Percentiles rank a stretch among this genome's conserved stretches.
phyloP scores from a whole-genome alignment of 2,797 vertebrate species.

The Acipenser oxyrinchus region DNA sequence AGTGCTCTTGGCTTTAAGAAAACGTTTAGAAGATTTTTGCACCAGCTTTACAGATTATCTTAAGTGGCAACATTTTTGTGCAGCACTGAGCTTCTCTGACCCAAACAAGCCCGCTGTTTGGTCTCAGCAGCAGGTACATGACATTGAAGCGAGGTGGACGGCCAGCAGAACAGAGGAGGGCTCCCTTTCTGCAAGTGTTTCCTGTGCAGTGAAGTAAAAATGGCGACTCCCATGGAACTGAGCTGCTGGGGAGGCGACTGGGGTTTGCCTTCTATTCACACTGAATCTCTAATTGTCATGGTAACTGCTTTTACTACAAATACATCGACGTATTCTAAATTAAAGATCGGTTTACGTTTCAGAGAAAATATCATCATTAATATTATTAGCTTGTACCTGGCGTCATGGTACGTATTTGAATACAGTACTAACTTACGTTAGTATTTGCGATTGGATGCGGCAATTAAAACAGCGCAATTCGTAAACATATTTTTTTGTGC shows the following conservation, averaged over 20 bases:
- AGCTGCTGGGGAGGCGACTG: conserved; percentile 89
- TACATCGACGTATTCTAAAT: not conserved
- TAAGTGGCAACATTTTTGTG: not conserved
- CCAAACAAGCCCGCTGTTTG: too few species aligned
- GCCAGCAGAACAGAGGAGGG: too few species aligned
- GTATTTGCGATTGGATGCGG: too few species aligned
- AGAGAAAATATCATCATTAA: too few species aligned
- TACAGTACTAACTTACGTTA: too few species aligned
- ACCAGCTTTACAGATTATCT: not conserved
- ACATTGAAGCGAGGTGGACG: too few species aligned
- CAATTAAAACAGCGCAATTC: too few species aligned
- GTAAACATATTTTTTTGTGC: too few species aligned
- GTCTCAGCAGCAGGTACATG: too few species aligned
- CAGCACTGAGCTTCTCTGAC: conserved; percentile 14
- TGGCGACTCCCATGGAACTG: conserved; percentile 86
- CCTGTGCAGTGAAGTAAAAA: conserved; percentile 42
- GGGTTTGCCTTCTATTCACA: conserved; percentile 88
- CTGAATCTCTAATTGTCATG: conserved; percentile 81
- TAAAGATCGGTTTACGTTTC: too few species aligned
- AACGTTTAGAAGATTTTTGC: not conserved
- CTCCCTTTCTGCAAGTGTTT: not conserved
- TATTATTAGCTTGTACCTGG: too few species aligned
- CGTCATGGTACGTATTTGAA: too few species aligned
- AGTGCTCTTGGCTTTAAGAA: not conserved
- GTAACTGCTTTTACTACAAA: conserved; percentile 51